Percentiles rank a stretch among this genome's conserved stretches.
Conservation (phyloP, 2,888 invertebrate species). For the Phasia obesa region DNA sequence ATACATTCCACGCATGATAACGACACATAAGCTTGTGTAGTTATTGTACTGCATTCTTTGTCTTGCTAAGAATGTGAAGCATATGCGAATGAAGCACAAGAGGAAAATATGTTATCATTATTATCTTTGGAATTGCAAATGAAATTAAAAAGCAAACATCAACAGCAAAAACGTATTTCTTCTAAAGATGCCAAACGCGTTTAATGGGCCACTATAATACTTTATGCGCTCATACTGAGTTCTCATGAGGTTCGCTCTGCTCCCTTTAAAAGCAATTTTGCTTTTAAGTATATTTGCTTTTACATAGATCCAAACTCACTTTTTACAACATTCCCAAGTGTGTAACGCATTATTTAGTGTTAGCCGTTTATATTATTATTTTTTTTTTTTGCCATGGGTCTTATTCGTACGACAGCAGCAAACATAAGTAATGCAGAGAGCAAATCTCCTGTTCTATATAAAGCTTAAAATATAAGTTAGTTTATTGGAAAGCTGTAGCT, state of each 20-base stretch:
- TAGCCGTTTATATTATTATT: too few relatives aligned
- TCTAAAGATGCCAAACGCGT: slow-evolving; percentile 12
- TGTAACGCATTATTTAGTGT: slow-evolving; percentile 8
- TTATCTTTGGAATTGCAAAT: slow-evolving; percentile 42
- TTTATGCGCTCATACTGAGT: slow-evolving; percentile 24
- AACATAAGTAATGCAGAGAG: too few relatives aligned
- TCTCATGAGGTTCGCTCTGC: slow-evolving; percentile 21
- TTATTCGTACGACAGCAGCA: slow-evolving; percentile 69
- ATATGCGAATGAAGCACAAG: slow-evolving; percentile 1
- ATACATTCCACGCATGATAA: slow-evolving; percentile 13
- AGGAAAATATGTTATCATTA: slow-evolving; percentile 31
- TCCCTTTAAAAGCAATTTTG: slow-evolving; percentile 4
- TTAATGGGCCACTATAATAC: slow-evolving; percentile 59
- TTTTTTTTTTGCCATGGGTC: too few relatives aligned
- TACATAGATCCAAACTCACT: not conserved
- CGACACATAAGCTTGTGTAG: slow-evolving; percentile 1
- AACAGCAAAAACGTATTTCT: slow-evolving; percentile 1
- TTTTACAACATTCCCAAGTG: slow-evolving; percentile 34
- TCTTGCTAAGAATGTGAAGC: not conserved
- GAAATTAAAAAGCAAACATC: slow-evolving; percentile 20
- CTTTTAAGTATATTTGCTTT: not conserved
- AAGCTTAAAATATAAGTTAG: too few relatives aligned
- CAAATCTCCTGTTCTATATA: too few relatives aligned
- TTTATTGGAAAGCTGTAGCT: too few relatives aligned
- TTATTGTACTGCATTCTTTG: slow-evolving; percentile 25